Evolutionary conservation across 2,888 invertebrate genomes (phyloP).

Genomic region (Drosophila eohydei): DNA sequence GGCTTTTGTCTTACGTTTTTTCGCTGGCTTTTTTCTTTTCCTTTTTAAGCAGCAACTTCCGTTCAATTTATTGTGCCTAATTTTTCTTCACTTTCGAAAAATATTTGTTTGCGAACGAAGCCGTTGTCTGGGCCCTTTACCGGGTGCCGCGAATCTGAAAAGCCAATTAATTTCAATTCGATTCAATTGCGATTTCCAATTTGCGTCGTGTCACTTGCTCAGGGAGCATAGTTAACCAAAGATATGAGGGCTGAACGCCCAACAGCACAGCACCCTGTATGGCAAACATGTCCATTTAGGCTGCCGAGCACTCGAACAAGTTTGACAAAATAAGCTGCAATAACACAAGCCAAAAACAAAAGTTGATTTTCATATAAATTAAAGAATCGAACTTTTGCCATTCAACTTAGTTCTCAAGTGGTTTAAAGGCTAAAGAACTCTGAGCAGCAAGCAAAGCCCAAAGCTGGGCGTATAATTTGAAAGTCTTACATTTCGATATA

Average conservation of each 20-base stretch:
- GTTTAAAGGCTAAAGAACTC: neutral
- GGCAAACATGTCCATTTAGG: neutral
- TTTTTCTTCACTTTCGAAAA: conserved; percentile 75
- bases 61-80: conserved; percentile 81
- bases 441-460: neutral
- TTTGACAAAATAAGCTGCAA: conserved; percentile 7
- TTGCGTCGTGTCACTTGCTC: conserved; percentile 8
- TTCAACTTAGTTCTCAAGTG: conserved; percentile 3
- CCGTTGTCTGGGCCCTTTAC: conserved; percentile 25
- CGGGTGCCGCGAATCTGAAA: conserved; percentile 39
- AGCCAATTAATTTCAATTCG: conserved; percentile 32
- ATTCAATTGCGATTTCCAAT: conserved; percentile 25
- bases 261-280: conserved; percentile 9
- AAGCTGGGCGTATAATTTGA: too few relatives aligned
- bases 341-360: neutral
- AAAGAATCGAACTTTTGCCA: neutral
- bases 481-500: too few relatives aligned
- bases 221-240: neutral
- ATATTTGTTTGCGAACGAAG: conserved; percentile 48
- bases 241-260: too few relatives aligned
- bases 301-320: conserved; percentile 2
- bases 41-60: conserved; percentile 79
- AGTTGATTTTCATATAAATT: conserved; percentile 7
- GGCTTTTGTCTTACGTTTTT: conserved; percentile 12
- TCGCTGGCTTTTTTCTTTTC: conserved; percentile 35